Evolutionary conservation across 2,888 invertebrate genomes (phyloP).

Genomic region (Lottia scabra): DNA sequence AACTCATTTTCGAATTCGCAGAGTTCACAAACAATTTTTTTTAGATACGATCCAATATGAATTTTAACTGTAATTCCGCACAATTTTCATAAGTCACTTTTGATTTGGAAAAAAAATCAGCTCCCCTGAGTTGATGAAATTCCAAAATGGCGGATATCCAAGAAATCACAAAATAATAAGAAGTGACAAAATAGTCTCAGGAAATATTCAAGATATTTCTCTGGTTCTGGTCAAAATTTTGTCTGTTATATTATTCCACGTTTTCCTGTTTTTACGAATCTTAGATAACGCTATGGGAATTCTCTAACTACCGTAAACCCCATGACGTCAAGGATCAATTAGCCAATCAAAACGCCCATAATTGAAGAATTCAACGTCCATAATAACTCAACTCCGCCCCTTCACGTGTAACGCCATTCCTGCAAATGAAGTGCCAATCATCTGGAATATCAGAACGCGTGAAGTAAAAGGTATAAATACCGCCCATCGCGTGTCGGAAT

Average conservation of each 20-base stretch:
- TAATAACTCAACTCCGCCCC: background rate
- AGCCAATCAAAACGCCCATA: conserved; percentile 4
- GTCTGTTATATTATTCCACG: background rate
- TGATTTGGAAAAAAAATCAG: background rate
- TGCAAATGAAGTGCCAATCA: background rate
- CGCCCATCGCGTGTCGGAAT: conserved; percentile 1
- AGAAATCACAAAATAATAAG: background rate
- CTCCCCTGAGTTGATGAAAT: background rate
- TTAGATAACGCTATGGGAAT: conserved; percentile 2
- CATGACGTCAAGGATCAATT: background rate
- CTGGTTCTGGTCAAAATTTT: background rate
- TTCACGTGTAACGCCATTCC: background rate
- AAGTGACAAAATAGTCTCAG: background rate
- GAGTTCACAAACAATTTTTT: background rate
- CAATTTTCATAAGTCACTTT: background rate
- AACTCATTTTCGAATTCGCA: conserved; percentile 47
- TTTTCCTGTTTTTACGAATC: background rate
- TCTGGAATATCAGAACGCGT: background rate
- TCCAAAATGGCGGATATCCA: background rate
- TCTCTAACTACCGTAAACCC: conserved; percentile 1
- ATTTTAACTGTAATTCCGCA: no score
- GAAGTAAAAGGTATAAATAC: background rate
- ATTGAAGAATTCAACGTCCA: background rate
- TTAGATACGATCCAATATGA: no score
- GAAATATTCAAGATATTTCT: background rate